phyloP scores from a whole-genome alignment of 2,888 invertebrate species.

The Volucella inanis region DNA sequence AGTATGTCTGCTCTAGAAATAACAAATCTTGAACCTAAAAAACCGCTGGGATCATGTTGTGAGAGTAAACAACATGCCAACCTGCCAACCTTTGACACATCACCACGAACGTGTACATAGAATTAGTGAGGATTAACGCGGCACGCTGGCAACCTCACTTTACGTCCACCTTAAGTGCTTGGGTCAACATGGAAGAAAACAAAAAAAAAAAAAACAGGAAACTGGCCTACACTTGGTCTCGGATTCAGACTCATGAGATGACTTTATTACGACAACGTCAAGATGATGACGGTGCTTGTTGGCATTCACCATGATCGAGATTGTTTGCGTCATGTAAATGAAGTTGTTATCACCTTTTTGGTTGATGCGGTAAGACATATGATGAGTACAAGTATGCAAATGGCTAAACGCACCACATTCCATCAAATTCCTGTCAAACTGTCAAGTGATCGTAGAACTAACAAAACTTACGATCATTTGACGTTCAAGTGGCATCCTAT shows the following conservation, averaged over 20 bases:
- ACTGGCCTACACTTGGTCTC: slow-evolving; percentile 1
- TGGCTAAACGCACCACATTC: slow-evolving; percentile 14
- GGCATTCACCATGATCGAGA: slow-evolving; percentile 32
- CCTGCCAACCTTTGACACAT: slow-evolving; percentile 73
- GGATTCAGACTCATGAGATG: slow-evolving; percentile 5
- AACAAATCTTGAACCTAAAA: slow-evolving; percentile 43
- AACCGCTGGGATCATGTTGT: slow-evolving; percentile 28
- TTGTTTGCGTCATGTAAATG: slow-evolving; percentile 25
- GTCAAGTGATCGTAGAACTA: slow-evolving; percentile 28
- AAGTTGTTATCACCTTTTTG: slow-evolving; percentile 47
- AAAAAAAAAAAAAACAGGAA: slow-evolving; percentile 10
- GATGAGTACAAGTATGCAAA: neutral
- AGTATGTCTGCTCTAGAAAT: slow-evolving; percentile 14
- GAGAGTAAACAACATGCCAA: slow-evolving; percentile 63
- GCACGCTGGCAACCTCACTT: slow-evolving; percentile 29
- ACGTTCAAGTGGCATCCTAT: slow-evolving; percentile 4
- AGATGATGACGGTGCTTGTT: slow-evolving; percentile 18
- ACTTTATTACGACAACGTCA: slow-evolving; percentile 33
- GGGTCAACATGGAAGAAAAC: slow-evolving; percentile 45
- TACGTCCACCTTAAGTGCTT: slow-evolving; percentile 61
- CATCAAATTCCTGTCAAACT: neutral
- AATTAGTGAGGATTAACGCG: slow-evolving; percentile 67
- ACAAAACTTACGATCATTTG: slow-evolving; percentile 2
- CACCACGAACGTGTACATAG: slow-evolving; percentile 44
- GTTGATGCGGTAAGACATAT: neutral